These are phyloP conservation scores for Cyclophora albipunctata DNA, from an alignment of 2,888 invertebrate genomes.

Conservation along the genomic window DNA sequence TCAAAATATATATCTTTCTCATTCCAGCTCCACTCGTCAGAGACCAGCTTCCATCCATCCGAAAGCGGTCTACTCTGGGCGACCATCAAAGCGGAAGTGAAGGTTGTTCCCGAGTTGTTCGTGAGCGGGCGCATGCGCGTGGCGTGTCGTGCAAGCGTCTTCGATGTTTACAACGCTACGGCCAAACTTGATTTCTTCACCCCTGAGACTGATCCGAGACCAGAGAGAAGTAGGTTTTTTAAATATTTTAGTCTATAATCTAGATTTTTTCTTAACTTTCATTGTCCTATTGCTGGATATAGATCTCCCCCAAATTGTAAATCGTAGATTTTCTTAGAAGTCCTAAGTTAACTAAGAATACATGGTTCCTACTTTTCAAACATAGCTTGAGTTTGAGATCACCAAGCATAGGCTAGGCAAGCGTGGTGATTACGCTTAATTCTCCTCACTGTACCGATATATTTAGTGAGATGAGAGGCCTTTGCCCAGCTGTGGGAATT, in stretches of 20 bases:
- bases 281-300: background rate
- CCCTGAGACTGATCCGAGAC: constrained; percentile 83
- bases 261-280: no score
- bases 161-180: constrained; percentile 80
- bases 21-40: constrained; percentile 55
- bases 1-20: background rate
- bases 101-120: constrained; percentile 75
- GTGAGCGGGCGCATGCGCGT: constrained; percentile 79
- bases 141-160: constrained; percentile 82
- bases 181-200: constrained; percentile 82
- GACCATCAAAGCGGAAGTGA: constrained; percentile 74
- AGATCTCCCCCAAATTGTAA: background rate
- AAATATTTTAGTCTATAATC: no score
- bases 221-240: constrained; percentile 81
- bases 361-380: no score
- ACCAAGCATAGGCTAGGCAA: no score
- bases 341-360: no score
- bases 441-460: no score
- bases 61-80: constrained; percentile 72
- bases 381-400: no score
- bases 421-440: no score
- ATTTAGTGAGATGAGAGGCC: no score
- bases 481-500: no score
- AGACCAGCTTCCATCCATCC: constrained; percentile 57
- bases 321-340: no score